These are phyloP conservation scores for Crambe crambe DNA, from an alignment of 37 sponge, comb jelly and placozoan species.

Conservation along the genomic window DNA sequence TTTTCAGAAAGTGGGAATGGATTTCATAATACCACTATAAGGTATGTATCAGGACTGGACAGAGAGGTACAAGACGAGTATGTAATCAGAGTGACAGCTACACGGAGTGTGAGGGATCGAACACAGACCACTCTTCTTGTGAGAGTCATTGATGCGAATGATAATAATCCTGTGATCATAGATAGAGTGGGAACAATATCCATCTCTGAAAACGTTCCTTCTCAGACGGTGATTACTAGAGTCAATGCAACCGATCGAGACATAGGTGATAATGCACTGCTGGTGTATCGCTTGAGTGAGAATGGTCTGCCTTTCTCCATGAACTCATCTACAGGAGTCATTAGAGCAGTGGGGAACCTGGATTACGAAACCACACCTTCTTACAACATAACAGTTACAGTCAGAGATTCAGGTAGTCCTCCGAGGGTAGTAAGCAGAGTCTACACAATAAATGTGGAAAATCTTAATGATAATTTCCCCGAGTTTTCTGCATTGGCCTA, in stretches of 20 bases:
- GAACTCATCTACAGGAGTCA: slow-evolving; percentile 1
- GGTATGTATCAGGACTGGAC: background rate
- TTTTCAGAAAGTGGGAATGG: background rate
- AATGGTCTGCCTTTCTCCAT: slow-evolving; percentile 14
- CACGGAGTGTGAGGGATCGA: background rate
- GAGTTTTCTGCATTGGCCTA: slow-evolving; percentile 16
- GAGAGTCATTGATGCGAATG: slow-evolving; percentile 21
- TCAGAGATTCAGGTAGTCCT: background rate
- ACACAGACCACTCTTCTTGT: slow-evolving; percentile 10
- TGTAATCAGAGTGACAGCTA: background rate
- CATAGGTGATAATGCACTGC: slow-evolving; percentile 9
- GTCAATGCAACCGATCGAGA: slow-evolving; percentile 30
- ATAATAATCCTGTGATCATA: slow-evolving; percentile 15
- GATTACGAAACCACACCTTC: slow-evolving; percentile 8
- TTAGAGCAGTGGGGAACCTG: background rate
- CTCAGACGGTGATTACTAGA: background rate
- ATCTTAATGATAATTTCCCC: slow-evolving; percentile 51
- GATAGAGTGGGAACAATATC: background rate
- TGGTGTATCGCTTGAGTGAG: background rate
- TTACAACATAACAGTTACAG: slow-evolving; percentile 14
- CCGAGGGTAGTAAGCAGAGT: background rate
- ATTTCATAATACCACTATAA: background rate
- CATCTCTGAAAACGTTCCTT: background rate
- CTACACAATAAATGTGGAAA: slow-evolving; percentile 8
- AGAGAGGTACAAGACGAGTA: slow-evolving; percentile 5